Evolutionary conservation across 2,113 vertebrate genomes (phyloP).

Genomic region (Limanda limanda): DNA sequence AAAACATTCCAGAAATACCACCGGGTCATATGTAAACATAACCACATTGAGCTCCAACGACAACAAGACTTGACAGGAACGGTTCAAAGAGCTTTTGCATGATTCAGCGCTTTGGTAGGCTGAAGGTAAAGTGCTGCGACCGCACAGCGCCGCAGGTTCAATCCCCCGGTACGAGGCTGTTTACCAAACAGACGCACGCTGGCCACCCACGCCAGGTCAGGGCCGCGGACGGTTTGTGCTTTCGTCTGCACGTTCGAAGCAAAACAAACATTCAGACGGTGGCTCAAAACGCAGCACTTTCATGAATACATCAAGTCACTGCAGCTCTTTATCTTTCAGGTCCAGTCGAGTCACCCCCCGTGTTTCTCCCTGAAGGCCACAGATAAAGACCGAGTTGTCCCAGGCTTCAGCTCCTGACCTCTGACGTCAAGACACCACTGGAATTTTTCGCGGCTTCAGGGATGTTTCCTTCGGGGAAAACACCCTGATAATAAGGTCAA

Average conservation of each 20-base stretch:
- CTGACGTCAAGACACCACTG: slow-evolving; percentile 46
- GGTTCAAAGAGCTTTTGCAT: neutral
- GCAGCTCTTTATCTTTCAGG: neutral
- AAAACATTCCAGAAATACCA: slow-evolving; percentile 60
- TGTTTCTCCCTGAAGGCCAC: slow-evolving; percentile 49
- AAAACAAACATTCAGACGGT: neutral
- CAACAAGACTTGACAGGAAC: neutral
- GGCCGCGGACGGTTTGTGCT: slow-evolving; percentile 7
- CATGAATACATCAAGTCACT: neutral
- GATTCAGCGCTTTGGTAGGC: neutral
- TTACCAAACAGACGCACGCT: neutral
- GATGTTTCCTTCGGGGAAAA: slow-evolving; percentile 70
- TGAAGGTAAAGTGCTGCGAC: neutral
- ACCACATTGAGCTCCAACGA: slow-evolving; percentile 6
- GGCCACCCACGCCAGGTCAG: neutral
- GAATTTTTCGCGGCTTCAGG: slow-evolving; percentile 22
- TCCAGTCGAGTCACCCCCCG: no score
- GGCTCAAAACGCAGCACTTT: neutral
- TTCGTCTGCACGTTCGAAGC: neutral
- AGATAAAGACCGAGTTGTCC: slow-evolving; percentile 60
- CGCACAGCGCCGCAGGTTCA: neutral
- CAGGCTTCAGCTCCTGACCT: slow-evolving; percentile 50
- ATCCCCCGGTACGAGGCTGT: neutral
- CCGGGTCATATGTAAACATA: slow-evolving; percentile 25
- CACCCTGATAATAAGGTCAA: slow-evolving; percentile 60